phyloP scores from a whole-genome alignment of 2,113 vertebrate genomes.

The Rhagologus leucostigma region DNA sequence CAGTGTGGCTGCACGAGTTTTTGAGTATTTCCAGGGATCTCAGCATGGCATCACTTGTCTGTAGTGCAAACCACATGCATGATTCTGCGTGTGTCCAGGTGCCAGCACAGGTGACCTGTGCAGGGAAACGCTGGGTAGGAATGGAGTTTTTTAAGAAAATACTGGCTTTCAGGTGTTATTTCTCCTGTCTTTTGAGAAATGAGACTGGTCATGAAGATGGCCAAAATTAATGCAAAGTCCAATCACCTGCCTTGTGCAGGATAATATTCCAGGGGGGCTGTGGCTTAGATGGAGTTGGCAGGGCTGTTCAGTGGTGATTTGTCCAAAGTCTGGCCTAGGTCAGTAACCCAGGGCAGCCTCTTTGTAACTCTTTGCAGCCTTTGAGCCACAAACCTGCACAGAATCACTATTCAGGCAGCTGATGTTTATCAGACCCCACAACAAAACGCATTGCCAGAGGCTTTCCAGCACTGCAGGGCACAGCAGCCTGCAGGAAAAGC shows the following conservation, averaged over 20 bases:
- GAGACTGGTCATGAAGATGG: neutral
- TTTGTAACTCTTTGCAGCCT: neutral
- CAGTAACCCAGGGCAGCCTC: neutral
- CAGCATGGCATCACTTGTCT: neutral
- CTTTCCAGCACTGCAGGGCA: neutral
- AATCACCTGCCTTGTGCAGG: neutral
- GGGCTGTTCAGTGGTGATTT: neutral
- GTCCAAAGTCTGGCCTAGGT: neutral
- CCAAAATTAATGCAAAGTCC: neutral
- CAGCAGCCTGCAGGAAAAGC: neutral
- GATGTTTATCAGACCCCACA: neutral
- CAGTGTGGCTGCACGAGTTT: neutral
- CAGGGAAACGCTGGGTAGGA: accelerated
- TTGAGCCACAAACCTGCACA: neutral
- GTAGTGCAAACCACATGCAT: accelerated
- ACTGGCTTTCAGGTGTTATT: neutral
- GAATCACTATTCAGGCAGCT: neutral
- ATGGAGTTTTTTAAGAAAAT: neutral
- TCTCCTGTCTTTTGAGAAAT: neutral
- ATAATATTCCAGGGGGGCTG: neutral
- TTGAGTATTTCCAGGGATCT: neutral
- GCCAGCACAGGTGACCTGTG: neutral
- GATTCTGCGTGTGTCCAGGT: neutral
- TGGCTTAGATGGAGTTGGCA: neutral
- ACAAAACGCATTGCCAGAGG: neutral